These are phyloP conservation scores for Leucoma salicis DNA, from an alignment of 2,888 invertebrate species.

Conservation along the genomic window DNA sequence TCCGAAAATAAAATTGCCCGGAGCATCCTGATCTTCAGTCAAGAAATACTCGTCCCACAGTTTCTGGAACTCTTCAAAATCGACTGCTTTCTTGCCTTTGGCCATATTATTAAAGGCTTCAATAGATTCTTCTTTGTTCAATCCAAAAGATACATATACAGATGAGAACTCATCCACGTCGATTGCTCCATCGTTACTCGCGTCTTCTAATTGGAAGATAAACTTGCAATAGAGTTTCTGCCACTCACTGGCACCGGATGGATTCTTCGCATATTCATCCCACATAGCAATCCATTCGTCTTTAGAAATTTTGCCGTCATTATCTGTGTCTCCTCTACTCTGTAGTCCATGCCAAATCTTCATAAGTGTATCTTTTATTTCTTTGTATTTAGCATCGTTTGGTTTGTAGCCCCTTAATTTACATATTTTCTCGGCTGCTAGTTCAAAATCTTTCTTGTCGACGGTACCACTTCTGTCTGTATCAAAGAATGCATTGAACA, in stretches of 20 bases:
- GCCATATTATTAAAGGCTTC: slow-evolving; percentile 91
- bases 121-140: slow-evolving; percentile 87
- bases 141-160: slow-evolving; percentile 90
- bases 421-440: slow-evolving; percentile 92
- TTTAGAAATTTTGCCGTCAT: slow-evolving; percentile 92
- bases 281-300: slow-evolving; percentile 95
- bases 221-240: slow-evolving; percentile 92
- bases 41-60: slow-evolving; percentile 94
- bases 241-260: slow-evolving; percentile 89
- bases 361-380: slow-evolving; percentile 87
- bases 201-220: slow-evolving; percentile 93
- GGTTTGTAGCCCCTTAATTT: slow-evolving; percentile 89
- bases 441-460: slow-evolving; percentile 93
- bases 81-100: slow-evolving; percentile 86
- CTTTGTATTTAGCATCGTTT: slow-evolving; percentile 87
- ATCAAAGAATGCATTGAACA: slow-evolving; percentile 94
- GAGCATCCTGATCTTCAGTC: slow-evolving; percentile 88
- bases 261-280: slow-evolving; percentile 90
- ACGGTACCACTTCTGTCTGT: slow-evolving; percentile 93
- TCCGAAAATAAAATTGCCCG: slow-evolving; percentile 92
- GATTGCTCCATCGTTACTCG: slow-evolving; percentile 88
- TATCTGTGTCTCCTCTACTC: slow-evolving; percentile 90
- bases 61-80: slow-evolving; percentile 88
- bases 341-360: slow-evolving; percentile 93
- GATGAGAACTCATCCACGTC: slow-evolving; percentile 92